Base-by-base conservation (phyloP, 2,888 invertebrate species). In the Drosophila helvetica region DNA sequence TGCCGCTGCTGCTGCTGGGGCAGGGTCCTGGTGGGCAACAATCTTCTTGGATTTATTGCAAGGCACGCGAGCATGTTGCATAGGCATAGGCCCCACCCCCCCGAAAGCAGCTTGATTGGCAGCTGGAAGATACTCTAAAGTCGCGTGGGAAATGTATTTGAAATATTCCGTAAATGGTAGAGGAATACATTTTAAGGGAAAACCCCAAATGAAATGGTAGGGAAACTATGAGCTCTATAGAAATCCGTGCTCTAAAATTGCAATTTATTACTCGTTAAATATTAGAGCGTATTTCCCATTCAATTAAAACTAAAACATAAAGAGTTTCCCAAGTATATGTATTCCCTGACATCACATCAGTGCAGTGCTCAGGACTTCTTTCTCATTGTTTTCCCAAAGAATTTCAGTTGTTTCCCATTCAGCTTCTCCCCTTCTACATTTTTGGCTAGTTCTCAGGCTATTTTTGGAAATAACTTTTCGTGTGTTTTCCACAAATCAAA, bases 401-500 rank as follows among this genome's bases (percentile, higher is more conserved):
- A 18, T 27, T n/a, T 30, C 56, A 38, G 47, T 48, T 15, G 46
- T 33, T 38, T 22, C 22, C 22, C 22, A 3, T 22, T 55, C 19
- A 19, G 12, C 18, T 22, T 10, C 3, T 25, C n/a, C 19, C 22
- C 17, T 4, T 48, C 17, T 4, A 42, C n/a, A 9, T 1, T 15
- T n/a, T 15, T 45, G 22, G 22, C 19, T 30, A 27, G 10, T 8
- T 46, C n/a, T 22, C 48, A n/a, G 38, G 15, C 57, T 12, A 19
- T 38, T 57, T 64, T 46, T 27, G 72, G 73, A 78, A 80, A 75
- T 66, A 69, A 71, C 62, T 64, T 54, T 22, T 43, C 47, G 52
- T 58, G 6, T 5, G 38, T 10, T 27, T 54, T 25, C 25, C 54
- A 27, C 43, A 9, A 25, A 46, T 30, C 48, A n/a, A n/a, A n/a